These are phyloP conservation scores for Synaphobranchus kaupii DNA, from an alignment of 2,797 vertebrate species.

Conservation along the genomic window DNA sequence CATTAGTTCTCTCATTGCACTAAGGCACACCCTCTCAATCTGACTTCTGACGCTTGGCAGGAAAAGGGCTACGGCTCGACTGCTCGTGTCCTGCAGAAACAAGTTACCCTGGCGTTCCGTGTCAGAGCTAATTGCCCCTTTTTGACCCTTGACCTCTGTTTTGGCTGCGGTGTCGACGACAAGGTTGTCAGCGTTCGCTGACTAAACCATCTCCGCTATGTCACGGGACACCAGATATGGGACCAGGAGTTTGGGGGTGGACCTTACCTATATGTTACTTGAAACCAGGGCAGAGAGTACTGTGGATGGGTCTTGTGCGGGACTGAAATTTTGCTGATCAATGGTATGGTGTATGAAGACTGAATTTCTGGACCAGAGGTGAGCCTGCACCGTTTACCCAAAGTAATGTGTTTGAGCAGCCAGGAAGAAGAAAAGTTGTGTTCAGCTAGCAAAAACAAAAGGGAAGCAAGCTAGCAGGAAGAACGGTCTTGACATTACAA, in stretches of 20 bases:
- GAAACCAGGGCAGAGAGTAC: conserved; percentile 34
- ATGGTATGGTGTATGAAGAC: conserved; percentile 32
- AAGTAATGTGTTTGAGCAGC: conserved; percentile 38
- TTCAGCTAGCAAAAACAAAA: conserved; percentile 41
- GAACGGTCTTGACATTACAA: background rate
- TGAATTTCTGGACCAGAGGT: conserved; percentile 33
- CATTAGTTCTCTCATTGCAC: conserved; percentile 31
- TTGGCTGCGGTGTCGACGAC: conserved; percentile 30
- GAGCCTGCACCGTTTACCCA: conserved; percentile 27
- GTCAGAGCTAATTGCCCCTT: conserved; percentile 29
- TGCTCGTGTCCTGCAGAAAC: background rate
- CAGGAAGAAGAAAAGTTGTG: conserved; percentile 36
- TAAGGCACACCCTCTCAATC: conserved; percentile 10
- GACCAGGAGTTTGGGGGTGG: conserved; percentile 25
- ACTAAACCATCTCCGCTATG: background rate
- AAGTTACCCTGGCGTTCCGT: background rate
- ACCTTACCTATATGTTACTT: conserved; percentile 52
- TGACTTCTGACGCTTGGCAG: conserved; percentile 36
- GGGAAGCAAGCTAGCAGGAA: background rate
- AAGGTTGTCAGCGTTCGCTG: conserved; percentile 44
- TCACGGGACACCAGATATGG: conserved; percentile 53
- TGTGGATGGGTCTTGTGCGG: conserved; percentile 11
- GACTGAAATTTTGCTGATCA: conserved; percentile 41
- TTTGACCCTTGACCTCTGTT: conserved; percentile 30
- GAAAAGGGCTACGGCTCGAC: conserved; percentile 3